These are phyloP conservation scores for Sorex araneus DNA, from an alignment of 2,113 vertebrate species.

Conservation along the genomic window DNA sequence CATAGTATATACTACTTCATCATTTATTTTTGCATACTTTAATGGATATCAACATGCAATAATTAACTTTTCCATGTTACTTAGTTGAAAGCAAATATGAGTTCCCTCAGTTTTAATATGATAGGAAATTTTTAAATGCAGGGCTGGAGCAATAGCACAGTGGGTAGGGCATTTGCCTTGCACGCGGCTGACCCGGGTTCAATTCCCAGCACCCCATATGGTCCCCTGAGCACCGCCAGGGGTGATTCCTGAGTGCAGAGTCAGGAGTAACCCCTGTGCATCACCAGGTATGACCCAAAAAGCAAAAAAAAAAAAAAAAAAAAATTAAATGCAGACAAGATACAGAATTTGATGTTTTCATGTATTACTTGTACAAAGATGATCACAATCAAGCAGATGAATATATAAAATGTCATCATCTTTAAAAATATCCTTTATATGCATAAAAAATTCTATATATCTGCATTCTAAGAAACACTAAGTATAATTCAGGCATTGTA, in stretches of 20 bases:
- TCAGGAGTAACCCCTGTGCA: too few species aligned
- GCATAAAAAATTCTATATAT: neutral
- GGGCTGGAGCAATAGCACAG: too few species aligned
- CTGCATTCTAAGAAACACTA: neutral
- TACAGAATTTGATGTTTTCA: neutral
- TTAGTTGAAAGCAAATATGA: neutral
- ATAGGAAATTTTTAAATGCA: neutral
- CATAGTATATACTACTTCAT: neutral
- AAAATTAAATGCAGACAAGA: neutral
- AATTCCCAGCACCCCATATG: too few species aligned
- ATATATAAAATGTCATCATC: neutral
- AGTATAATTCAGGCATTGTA: neutral
- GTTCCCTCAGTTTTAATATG: neutral
- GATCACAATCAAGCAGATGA: neutral
- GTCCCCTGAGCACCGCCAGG: too few species aligned
- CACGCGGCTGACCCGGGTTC: too few species aligned
- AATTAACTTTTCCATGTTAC: neutral
- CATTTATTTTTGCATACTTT: neutral
- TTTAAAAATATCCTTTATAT: neutral
- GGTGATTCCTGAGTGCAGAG: too few species aligned
- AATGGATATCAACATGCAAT: neutral
- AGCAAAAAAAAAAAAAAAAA: too few species aligned
- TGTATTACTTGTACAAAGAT: neutral
- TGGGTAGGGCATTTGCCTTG: too few species aligned
- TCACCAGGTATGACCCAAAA: too few species aligned